Conservation (phyloP, 1,140 invertebrate species). For the Leptopilina boulardi region DNA sequence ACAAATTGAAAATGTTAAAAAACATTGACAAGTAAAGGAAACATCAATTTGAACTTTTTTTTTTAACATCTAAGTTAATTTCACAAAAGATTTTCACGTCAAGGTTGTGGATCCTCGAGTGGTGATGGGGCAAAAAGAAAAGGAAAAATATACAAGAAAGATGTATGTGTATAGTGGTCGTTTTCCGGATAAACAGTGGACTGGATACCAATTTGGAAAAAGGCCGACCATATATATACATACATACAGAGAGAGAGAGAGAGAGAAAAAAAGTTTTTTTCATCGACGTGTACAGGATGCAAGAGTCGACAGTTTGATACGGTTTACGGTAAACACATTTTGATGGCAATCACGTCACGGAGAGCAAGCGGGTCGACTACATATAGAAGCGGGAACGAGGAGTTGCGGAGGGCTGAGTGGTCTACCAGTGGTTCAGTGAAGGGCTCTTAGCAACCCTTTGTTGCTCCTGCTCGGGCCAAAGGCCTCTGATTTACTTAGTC, state of each 20-base stretch:
- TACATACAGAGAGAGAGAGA: too few species aligned
- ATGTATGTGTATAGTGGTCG: constrained; percentile 20
- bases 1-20: not conserved
- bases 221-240: too few species aligned
- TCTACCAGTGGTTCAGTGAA: constrained; percentile 67
- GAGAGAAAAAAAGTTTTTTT: too few species aligned
- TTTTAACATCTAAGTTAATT: constrained; percentile 4
- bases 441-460: constrained; percentile 73
- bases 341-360: constrained; percentile 70
- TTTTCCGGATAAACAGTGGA: constrained; percentile 43
- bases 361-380: constrained; percentile 56
- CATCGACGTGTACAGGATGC: constrained; percentile 58
- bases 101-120: not conserved
- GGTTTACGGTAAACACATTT: constrained; percentile 74
- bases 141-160: not conserved
- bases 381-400: constrained; percentile 60
- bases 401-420: constrained; percentile 66
- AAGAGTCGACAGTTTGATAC: constrained; percentile 70
- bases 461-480: constrained; percentile 68
- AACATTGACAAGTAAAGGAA: not conserved
- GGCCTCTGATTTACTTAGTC: constrained; percentile 72
- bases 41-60: constrained; percentile 20
- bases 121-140: not conserved
- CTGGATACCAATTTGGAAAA: constrained; percentile 57
- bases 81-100: constrained; percentile 8